Conservation (phyloP, 2,888 invertebrate genomes). For the Hofmannophila pseudospretella region DNA sequence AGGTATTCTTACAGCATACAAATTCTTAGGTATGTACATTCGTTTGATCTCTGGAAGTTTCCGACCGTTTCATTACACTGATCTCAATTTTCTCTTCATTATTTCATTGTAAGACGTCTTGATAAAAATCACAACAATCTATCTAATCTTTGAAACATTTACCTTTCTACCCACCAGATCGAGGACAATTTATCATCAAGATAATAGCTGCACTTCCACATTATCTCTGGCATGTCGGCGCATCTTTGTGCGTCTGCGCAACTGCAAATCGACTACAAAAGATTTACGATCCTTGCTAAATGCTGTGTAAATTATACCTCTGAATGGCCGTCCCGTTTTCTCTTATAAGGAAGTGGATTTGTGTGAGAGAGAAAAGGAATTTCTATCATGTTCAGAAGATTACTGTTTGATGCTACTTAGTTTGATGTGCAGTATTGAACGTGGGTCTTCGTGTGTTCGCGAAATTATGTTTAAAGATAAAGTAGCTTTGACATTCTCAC, state of each 20-base stretch:
- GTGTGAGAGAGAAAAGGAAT: conserved; percentile 17
- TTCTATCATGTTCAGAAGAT: conserved; percentile 15
- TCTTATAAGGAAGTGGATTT: conserved; percentile 10
- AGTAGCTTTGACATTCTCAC: no score
- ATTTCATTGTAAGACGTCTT: no score
- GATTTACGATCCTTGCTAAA: conserved; percentile 57
- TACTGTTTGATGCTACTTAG: conserved; percentile 7
- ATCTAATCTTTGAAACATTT: no score
- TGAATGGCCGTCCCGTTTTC: conserved; percentile 31
- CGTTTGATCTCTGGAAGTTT: no score
- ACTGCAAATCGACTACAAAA: conserved; percentile 47
- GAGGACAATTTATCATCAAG: conserved; percentile 3
- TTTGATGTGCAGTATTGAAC: not conserved
- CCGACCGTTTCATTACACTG: no score
- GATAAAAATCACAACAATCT: no score
- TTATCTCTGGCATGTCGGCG: conserved; percentile 12
- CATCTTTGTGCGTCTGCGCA: conserved; percentile 49
- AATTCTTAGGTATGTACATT: no score
- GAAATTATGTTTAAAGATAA: no score
- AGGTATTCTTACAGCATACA: no score
- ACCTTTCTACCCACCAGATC: no score
- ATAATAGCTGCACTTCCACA: conserved; percentile 4
- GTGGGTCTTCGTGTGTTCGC: no score
- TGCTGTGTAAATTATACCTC: conserved; percentile 49
- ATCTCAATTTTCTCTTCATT: no score